phyloP scores from a whole-genome alignment of 1,140 invertebrate species.

The Galendromus occidentalis region DNA sequence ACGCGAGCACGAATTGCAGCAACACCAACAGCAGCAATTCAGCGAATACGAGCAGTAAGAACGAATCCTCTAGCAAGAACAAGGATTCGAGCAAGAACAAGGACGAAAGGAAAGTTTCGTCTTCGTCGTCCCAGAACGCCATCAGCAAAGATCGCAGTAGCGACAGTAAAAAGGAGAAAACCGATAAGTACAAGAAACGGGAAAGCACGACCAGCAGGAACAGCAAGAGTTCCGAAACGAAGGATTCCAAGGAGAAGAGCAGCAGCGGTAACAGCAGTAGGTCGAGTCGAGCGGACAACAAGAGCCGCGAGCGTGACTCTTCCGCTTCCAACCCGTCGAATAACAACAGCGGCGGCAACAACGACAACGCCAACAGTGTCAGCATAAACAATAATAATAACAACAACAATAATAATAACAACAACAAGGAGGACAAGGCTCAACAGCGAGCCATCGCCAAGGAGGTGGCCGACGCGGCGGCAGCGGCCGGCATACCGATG shows the following conservation, averaged over 20 bases:
- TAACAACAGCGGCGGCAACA: constrained; percentile 15
- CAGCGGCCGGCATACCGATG: constrained; percentile 15
- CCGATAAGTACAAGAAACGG: constrained; percentile 16
- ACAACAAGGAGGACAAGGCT: constrained; percentile 23
- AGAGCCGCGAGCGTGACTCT: constrained; percentile 14
- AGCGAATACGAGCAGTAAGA: constrained; percentile 11
- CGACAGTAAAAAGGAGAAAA: constrained; percentile 12
- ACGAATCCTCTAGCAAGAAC: constrained; percentile 14
- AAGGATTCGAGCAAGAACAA: constrained; percentile 14
- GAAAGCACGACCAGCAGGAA: constrained; percentile 27
- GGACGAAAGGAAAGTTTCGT: background rate
- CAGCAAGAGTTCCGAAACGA: constrained; percentile 15
- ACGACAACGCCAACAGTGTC: constrained; percentile 14
- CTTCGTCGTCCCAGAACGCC: background rate
- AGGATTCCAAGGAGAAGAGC: constrained; percentile 15
- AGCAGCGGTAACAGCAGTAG: constrained; percentile 14
- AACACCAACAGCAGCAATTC: constrained; percentile 5
- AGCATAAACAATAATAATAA: constrained; percentile 11
- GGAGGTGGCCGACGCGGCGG: constrained; percentile 16
- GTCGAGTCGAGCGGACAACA: constrained; percentile 15
- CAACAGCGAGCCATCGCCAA: constrained; percentile 24
- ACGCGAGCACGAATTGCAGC: constrained; percentile 13
- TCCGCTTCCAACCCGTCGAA: constrained; percentile 17
- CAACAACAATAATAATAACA: constrained; percentile 18
- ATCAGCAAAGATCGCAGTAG: constrained; percentile 16